Evolutionary conservation across 2,888 invertebrate genomes (phyloP), one percentile per base, ranked within the genome.

Genomic region (Macrostomum cliftonense): DNA sequence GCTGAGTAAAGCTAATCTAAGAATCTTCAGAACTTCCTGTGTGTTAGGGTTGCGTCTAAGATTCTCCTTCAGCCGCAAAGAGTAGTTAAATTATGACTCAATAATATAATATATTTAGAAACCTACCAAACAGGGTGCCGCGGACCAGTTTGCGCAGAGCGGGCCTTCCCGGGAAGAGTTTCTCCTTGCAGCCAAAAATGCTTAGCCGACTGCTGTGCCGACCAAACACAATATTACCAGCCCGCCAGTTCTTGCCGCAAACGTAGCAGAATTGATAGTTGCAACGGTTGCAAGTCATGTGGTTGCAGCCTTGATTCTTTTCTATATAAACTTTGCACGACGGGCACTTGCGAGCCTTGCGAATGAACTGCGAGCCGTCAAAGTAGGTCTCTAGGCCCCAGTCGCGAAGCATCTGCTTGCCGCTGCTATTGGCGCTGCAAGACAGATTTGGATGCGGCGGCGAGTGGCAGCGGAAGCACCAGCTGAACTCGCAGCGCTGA

Each of bases 401-500:
- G 37, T 50, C 37, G 16, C 16, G 14, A 7, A 49, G 39, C 37
- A 49, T 37, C 19, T 49, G 37, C 19, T 49, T 48, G 14, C 49
- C 47, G 36, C 36, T 50, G 5, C 47, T 16, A 12, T 49, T 28
- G 14, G 28, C 20, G 16, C 37, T 49, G 20, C 49, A 49, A 13
- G 49, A 17, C 19, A 51, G 46, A 12, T 21, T 38, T 9, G 28
- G n/a, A 19, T 49, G 49, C n/a, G 37, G 47, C 20, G 49, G 49
- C n/a, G 49, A 28, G 19, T 49, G 49, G 39, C 49, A 49, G 14
- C 21, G 37, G 47, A 49, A 49, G 50, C 49, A 49, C 49, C 49
- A 49, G 17, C 37, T 39, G 16, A 48, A 51, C 14, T 49, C 12
- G 21, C 49, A 49, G 28, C 28, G 28, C 21, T 49, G 21, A n/a